Evolutionary conservation across 2,888 invertebrate genomes (phyloP).

Genomic region (Ferdinandea cuprea): DNA sequence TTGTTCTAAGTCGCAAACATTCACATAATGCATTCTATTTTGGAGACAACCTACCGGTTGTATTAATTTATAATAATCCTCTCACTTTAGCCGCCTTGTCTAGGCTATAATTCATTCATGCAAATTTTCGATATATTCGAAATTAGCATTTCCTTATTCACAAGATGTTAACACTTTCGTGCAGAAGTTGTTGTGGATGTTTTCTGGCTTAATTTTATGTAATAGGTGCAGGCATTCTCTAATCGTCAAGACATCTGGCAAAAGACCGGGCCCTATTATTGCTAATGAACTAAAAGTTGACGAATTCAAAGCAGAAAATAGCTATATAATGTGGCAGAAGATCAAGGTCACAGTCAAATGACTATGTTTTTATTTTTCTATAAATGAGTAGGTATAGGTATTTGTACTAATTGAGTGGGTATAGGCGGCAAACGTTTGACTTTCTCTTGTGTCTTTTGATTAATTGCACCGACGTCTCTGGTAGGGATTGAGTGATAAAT

Average conservation of each 20-base stretch:
- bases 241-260: not conserved
- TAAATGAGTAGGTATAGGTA: no score
- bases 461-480: not conserved
- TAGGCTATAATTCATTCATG: constrained; percentile 18
- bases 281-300: constrained; percentile 1
- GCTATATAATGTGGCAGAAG: constrained; percentile 21
- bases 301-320: constrained; percentile 15
- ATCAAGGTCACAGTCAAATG: constrained; percentile 46
- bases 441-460: constrained; percentile 14
- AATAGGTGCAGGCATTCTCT: constrained; percentile 27
- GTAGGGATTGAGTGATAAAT: no score
- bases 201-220: constrained; percentile 27
- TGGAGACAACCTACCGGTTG: constrained; percentile 39
- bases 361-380: no score
- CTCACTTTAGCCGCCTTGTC: constrained; percentile 27
- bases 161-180: not conserved
- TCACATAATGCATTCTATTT: not conserved
- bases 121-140: not conserved
- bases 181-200: not conserved
- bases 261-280: not conserved
- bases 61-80: constrained; percentile 27
- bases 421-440: not conserved
- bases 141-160: constrained; percentile 38
- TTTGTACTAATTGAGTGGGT: no score
- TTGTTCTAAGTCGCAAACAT: constrained; percentile 1